Percentiles rank a stretch among this genome's conserved stretches.
Conservation (phyloP, 2,888 invertebrate species). For the Apomyelois bistriatella region DNA sequence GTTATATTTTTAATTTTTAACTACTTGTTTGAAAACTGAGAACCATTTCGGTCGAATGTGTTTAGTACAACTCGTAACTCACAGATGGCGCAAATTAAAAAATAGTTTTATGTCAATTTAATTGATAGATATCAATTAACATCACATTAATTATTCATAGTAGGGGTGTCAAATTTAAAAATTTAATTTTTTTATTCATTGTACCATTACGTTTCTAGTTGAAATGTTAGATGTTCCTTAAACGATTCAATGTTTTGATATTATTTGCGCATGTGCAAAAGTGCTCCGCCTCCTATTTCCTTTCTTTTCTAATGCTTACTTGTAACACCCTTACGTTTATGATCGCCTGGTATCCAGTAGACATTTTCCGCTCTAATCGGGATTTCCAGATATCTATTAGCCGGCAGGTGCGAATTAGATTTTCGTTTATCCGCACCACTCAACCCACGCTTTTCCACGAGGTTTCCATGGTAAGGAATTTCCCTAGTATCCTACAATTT, state of each 20-base stretch:
- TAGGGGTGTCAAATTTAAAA: not conserved
- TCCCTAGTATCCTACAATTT: conserved; percentile 24
- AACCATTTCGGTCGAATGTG: not conserved
- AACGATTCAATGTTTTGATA: not conserved
- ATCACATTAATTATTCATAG: too few species aligned
- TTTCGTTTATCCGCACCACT: conserved; percentile 44
- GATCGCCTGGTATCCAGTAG: conserved; percentile 65
- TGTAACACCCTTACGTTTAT: conserved; percentile 30
- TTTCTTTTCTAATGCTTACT: conserved; percentile 44
- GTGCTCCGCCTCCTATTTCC: conserved; percentile 45
- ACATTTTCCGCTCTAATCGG: conserved; percentile 80
- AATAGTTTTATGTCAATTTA: not conserved
- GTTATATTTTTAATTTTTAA: not conserved
- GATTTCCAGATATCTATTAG: conserved; percentile 69
- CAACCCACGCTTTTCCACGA: conserved; percentile 19
- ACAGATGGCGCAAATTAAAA: not conserved
- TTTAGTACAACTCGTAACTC: not conserved
- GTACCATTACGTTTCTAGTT: too few species aligned
- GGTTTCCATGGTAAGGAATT: conserved; percentile 28
- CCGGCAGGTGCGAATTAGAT: conserved; percentile 59
- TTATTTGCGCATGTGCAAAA: conserved; percentile 41
- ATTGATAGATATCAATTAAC: too few species aligned
- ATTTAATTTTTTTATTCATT: not conserved
- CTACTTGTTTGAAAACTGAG: not conserved
- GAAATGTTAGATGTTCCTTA: too few species aligned